Percentiles rank a stretch among this genome's conserved stretches.
Evolutionary conservation across 2,888 invertebrate genomes (phyloP).

Genomic region (Alviniconcha strummeri): DNA sequence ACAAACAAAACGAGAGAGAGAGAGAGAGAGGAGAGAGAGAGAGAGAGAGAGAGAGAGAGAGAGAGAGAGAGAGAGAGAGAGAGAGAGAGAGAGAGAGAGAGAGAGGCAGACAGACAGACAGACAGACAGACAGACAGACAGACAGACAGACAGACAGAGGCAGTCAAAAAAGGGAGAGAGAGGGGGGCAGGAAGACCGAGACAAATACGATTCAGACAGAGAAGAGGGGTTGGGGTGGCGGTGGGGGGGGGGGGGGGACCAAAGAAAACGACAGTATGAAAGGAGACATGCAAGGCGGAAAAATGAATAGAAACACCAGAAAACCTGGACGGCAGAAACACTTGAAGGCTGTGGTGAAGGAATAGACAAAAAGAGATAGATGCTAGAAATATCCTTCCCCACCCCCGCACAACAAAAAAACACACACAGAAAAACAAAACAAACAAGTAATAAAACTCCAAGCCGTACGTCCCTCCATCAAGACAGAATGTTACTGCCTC

Average conservation of each 20-base stretch:
- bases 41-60: constrained; percentile 1
- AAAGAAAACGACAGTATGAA: neutral
- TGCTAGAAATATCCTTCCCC: neutral
- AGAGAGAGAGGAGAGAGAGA: neutral
- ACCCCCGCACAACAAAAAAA: neutral
- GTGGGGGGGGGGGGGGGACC: neutral
- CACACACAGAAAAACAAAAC: neutral
- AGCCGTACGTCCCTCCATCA: too few relatives aligned
- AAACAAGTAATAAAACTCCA: too few relatives aligned
- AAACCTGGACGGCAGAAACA: too few relatives aligned
- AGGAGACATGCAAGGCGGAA: neutral
- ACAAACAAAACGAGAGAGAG: neutral
- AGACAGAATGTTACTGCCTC: too few relatives aligned
- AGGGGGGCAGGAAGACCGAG: neutral
- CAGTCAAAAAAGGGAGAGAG: neutral
- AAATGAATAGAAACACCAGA: too few relatives aligned
- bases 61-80: neutral
- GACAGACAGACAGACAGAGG: neutral
- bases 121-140: neutral
- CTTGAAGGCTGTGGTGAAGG: too few relatives aligned
- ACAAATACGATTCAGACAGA: neutral
- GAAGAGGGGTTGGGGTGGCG: neutral
- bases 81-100: neutral
- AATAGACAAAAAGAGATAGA: too few relatives aligned
- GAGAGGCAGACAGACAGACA: too few relatives aligned